Base-by-base conservation (phyloP, 1,140 invertebrate genomes). In the Drosophila virilis region DNA sequence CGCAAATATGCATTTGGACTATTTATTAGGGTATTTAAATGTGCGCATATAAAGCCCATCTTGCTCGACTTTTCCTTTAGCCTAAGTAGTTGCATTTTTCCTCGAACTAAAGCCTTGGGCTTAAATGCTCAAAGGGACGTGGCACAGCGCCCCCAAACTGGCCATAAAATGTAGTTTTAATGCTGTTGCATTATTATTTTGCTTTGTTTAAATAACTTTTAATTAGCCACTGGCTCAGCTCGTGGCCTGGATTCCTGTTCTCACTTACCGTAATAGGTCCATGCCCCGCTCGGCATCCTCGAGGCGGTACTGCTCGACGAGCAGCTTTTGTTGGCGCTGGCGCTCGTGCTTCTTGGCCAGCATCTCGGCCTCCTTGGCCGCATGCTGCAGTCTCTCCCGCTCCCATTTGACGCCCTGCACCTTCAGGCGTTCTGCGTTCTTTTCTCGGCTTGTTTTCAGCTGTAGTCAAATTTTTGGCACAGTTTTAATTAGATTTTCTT, bases 351-450 rank as follows among this genome's bases (percentile, higher is more conserved):
- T 78, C 59, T 80, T 78, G 51, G 84, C 78, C 70, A 88, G 51
- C 7, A 81, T 74, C 51, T 91, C 84, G 8, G 76, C 80, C 57
- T 92, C 91, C 35, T 90, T 76, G 43, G 86, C 80, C 10, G 91
- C 91, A 50, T 89, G 82, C n/a, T 81, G 79, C 3, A 91, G 51
- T 1, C 91, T 60, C 52, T 92, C 91, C 7, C 84, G 77, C 51
- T 92, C 91, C 92, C 92, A 92, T 54, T 92, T 92, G 0, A 84
- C 78, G 43, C 90, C 91, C 64, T 91, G 91, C 22, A 67, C 65
- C 48, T 91, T 88, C 15, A 92, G 74, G 13, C 84, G 83, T 32
- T 92, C 91, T 0, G 92, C 84, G 65, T 92, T 92, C 58, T 88
- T 86, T 13, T 92, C 89, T 6, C 91, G 90, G 42, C 80, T 86